Base-by-base conservation (phyloP, 2,113 vertebrate genomes). In the Ictidomys tridecemlineatus region DNA sequence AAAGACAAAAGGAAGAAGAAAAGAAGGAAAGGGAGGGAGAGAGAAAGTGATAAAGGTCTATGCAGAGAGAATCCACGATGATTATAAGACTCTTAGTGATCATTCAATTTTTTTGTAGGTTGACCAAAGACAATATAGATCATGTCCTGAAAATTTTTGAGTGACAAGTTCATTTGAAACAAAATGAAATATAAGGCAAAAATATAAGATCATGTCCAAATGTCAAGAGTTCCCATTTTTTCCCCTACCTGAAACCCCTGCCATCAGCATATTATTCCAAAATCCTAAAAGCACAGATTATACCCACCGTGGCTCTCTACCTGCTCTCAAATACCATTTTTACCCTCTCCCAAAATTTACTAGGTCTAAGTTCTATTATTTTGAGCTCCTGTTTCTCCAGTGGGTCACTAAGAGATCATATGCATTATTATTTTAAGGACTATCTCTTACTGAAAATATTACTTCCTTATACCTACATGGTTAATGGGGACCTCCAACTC, bases 131-230 rank as follows among this genome's bases (percentile, higher is more conserved):
- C 51, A 72, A 51, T 42, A 53, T 0, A 74, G 9, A 61, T 30
- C n/a, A 70, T 9, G 20, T 37, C 70, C 78, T 56, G 30, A 58
- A 79, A 70, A 61, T 45, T 7, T 79, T 0, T 37, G 39, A 76
- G 56, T 37, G 69, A 28, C 76, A 76, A 51, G 39, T 80, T 32
- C 72, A 45, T 82, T 77, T 85, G 13, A 84, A 93, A 85, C 3
- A 30, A 97, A 90, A 34, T 32, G 78, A 90, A 79, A 48, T 51
- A 28, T 22, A 84, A 80, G 13, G 24, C 63, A 94, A 83, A 89
- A 45, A 30, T 13, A 4, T 74, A 32, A 85, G 82, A 39, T 28
- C n/a, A 42, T 6, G 45, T 26, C 24, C 61, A 65, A 12, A 0
- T 45, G 42, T 45, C 26, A 24, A 24, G 30, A 65, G 22, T 85